A percentile compares a stretch with the other conserved stretches of the same genome.
Conservation (phyloP, 2,888 invertebrate species). For the Sclerodermus sp. region DNA sequence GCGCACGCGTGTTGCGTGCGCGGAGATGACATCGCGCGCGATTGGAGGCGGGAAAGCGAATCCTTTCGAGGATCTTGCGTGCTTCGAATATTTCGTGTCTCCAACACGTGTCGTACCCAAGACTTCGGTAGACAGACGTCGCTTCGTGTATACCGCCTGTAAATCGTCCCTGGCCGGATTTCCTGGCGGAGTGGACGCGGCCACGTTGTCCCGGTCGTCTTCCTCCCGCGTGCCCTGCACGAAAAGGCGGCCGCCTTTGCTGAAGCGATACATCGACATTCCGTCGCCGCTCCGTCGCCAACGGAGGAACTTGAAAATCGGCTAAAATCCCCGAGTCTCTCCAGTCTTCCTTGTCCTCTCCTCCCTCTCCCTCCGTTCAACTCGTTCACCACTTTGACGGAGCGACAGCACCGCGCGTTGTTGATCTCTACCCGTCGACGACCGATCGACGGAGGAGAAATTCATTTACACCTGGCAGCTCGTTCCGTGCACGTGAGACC, state of each 20-base stretch:
- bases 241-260: slow-evolving; percentile 75
- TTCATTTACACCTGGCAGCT: neutral
- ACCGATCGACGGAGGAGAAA: neutral
- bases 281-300: no score
- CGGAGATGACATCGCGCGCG: neutral
- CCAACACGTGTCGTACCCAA: slow-evolving; percentile 61
- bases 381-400: neutral
- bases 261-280: slow-evolving; percentile 74
- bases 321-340: neutral
- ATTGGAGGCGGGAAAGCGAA: slow-evolving; percentile 12
- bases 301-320: neutral
- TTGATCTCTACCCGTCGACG: slow-evolving; percentile 5
- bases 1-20: neutral
- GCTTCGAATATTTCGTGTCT: neutral
- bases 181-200: slow-evolving; percentile 33
- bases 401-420: slow-evolving; percentile 1
- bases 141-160: slow-evolving; percentile 80
- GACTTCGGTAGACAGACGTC: slow-evolving; percentile 81
- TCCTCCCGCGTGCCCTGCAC: slow-evolving; percentile 74
- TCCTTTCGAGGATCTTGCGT: slow-evolving; percentile 24
- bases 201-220: slow-evolving; percentile 62
- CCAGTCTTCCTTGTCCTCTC: neutral
- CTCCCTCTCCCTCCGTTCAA: neutral
- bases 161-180: slow-evolving; percentile 59
- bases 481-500: slow-evolving; percentile 5